A percentile compares a stretch with the other conserved stretches of the same genome.
These are phyloP conservation scores for Synergus itoensis DNA, from an alignment of 2,888 invertebrate genomes.

Conservation along the genomic window DNA sequence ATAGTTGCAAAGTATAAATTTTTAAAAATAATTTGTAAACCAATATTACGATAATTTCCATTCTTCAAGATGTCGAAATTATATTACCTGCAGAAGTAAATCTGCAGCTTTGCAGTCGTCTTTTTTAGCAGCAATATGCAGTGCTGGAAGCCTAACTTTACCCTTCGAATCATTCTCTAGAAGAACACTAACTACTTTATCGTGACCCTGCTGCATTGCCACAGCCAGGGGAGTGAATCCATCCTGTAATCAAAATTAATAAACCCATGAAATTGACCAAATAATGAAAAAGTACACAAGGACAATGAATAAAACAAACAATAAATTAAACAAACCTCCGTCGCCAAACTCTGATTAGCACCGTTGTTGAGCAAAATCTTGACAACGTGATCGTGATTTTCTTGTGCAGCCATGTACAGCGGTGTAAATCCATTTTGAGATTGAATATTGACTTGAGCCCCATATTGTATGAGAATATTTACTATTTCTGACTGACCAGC, in stretches of 20 bases:
- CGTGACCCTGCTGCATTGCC: slow-evolving; percentile 99
- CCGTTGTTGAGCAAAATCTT: slow-evolving; percentile 93
- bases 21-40: not conserved
- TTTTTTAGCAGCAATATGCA: slow-evolving; percentile 99
- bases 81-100: slow-evolving; percentile 88
- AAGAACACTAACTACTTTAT: slow-evolving; percentile 96
- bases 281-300: not conserved
- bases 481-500: slow-evolving; percentile 98
- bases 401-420: slow-evolving; percentile 99
- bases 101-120: slow-evolving; percentile 98
- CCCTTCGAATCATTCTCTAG: slow-evolving; percentile 98
- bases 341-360: slow-evolving; percentile 97
- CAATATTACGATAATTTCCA: not conserved
- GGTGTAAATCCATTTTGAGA: slow-evolving; percentile 99
- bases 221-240: slow-evolving; percentile 99
- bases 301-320: slow-evolving; percentile 77
- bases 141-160: slow-evolving; percentile 95
- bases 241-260: slow-evolving; percentile 82
- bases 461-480: slow-evolving; percentile 92
- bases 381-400: slow-evolving; percentile 96
- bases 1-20: not conserved
- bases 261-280: not conserved
- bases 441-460: slow-evolving; percentile 97
- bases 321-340: slow-evolving; percentile 87
- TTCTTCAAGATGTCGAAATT: not conserved